Base-by-base conservation (phyloP, 2,888 invertebrate species). In the Cantharis nigra region DNA sequence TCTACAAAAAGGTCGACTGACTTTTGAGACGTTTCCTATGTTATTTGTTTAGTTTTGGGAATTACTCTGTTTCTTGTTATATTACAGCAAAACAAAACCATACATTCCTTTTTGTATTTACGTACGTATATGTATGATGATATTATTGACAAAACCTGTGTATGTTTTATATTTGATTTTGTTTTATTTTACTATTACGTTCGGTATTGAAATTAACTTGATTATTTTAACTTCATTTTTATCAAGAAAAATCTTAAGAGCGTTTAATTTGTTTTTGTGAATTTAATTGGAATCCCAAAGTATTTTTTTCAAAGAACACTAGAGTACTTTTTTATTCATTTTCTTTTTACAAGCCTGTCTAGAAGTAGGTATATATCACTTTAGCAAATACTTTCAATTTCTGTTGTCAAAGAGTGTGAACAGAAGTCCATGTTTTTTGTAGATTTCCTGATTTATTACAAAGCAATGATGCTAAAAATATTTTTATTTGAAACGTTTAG, bases 1-100 rank as follows among this genome's bases (percentile, higher is more conserved):
- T 67, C 65, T 26, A 23, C 18, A 67, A 67, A 67, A 67, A 67
- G 65, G 65, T 67, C 26, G 65, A 67, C 65, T 67, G 65, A 67
- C 65, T 67, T 67, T 67, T 23, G 65, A 67, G 65, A 67, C 23
- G 26, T 67, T 67, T 67, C 65, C 26, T 23, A 67, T 26, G 26
- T 23, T 67, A 67, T 67, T 67, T 67, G 65, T 67, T 67, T 67
- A 67, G 49, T 49, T 13, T 49, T 49, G 65, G 65, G 26, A 67
- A 26, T 67, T 67, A 23, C 23, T 18, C 18, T 26, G 65, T 1
- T 26, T 26, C 20, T 13, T 67, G 65, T 67, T 23, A 26, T 67
- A 67, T 67, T 67, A 67, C 26, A 23, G 9, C 26, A 23, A 67
- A 67, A 67, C 65, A 23, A 20, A 67, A 23, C n/a, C 13, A 67